Conservation (phyloP, 2,797 vertebrate species). For the Typhlichthys eigenmanni region DNA sequence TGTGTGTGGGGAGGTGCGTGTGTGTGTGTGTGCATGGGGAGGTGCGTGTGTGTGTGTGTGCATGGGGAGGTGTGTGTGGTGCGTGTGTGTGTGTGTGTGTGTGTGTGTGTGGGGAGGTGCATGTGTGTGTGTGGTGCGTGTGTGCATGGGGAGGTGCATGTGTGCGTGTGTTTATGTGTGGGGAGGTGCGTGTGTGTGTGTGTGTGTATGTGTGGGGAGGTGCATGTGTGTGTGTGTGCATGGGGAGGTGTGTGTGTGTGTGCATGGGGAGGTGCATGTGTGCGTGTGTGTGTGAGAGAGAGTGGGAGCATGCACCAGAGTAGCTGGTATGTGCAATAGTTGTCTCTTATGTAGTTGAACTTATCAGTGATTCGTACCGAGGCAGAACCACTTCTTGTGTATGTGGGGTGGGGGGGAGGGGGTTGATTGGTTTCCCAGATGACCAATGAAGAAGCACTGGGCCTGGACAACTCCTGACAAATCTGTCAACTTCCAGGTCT, state of each 20-base stretch:
- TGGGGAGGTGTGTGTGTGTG: neutral
- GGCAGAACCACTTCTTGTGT: constrained; percentile 58
- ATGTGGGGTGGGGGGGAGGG: too few species aligned
- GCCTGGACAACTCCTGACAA: too few species aligned
- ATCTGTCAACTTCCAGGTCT: too few species aligned
- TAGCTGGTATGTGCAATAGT: constrained; percentile 69
- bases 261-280: neutral
- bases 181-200: constrained; percentile 13
- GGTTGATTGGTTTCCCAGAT: too few species aligned
- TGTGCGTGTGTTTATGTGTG: constrained; percentile 9
- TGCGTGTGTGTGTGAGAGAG: constrained; percentile 10
- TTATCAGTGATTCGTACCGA: constrained; percentile 56
- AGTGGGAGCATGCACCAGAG: constrained; percentile 32
- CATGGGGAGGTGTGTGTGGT: constrained; percentile 14
- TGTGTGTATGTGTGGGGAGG: constrained; percentile 22
- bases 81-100: constrained; percentile 16
- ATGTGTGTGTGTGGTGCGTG: too few species aligned
- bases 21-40: constrained; percentile 14
- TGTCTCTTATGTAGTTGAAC: constrained; percentile 62
- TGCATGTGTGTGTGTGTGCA: constrained; percentile 11
- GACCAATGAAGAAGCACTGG: too few species aligned
- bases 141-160: constrained; percentile 1
- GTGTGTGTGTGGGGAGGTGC: neutral
- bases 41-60: constrained; percentile 19
- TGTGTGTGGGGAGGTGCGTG: constrained; percentile 2